Conservation (phyloP, 2,888 invertebrate genomes). For the Acrobasis consociella region DNA sequence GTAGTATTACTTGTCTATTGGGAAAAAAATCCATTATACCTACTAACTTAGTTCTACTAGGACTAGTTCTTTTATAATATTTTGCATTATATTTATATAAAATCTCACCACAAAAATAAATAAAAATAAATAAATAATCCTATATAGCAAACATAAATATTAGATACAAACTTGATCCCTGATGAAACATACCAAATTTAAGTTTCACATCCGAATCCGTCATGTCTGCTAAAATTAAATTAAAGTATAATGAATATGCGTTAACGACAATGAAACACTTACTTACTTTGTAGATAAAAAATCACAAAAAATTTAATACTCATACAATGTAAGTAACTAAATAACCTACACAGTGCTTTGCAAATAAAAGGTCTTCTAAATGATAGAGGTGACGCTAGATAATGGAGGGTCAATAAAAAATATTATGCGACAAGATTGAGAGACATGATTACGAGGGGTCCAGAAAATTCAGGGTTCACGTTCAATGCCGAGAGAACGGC, state of each 20-base stretch:
- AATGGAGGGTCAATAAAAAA: not conserved
- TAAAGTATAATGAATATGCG: not conserved
- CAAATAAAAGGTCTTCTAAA: not conserved
- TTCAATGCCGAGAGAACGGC: conserved; percentile 80
- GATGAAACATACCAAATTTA: conserved; percentile 59
- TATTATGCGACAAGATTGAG: conserved; percentile 3
- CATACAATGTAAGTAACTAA: not conserved
- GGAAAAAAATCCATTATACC: too few species aligned
- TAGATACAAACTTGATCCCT: not conserved
- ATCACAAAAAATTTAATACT: too few species aligned
- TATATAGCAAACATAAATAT: not conserved
- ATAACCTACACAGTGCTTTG: not conserved
- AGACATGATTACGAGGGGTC: conserved; percentile 2
- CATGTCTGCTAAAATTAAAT: conserved; percentile 49
- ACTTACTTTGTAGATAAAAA: too few species aligned
- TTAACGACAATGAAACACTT: not conserved
- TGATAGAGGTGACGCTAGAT: conserved; percentile 9
- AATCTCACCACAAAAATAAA: too few species aligned
- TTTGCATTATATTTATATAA: too few species aligned
- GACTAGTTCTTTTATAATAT: too few species aligned
- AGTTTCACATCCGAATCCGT: conserved; percentile 59
- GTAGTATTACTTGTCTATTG: too few species aligned
- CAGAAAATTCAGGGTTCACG: conserved; percentile 50
- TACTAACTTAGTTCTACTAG: too few species aligned
- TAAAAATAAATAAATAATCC: too few species aligned